phyloP scores from a whole-genome alignment of 92 coral and sea anemone genomes.

The Ricordea florida region DNA sequence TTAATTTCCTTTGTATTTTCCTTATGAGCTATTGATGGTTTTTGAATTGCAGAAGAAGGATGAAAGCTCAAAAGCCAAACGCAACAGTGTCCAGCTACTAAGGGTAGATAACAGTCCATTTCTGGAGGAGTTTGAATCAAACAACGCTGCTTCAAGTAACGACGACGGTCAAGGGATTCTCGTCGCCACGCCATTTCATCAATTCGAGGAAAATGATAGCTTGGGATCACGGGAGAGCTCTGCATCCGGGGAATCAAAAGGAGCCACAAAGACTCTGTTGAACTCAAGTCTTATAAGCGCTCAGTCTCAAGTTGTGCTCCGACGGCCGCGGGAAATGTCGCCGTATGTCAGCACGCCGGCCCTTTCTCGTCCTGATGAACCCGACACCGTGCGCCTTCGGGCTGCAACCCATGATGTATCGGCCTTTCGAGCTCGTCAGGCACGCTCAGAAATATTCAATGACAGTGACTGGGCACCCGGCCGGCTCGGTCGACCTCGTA shows the following conservation, averaged over 20 bases:
- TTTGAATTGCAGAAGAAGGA: constrained; percentile 95
- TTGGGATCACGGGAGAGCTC: constrained; percentile 85
- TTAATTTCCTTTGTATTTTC: too few species aligned
- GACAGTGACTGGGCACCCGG: constrained; percentile 65
- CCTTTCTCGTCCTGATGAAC: constrained; percentile 21
- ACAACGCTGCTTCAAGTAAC: constrained; percentile 41
- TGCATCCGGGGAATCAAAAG: constrained; percentile 75
- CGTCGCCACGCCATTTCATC: constrained; percentile 48
- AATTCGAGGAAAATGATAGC: constrained; percentile 75
- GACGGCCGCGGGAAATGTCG: constrained; percentile 53
- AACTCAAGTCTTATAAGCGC: constrained; percentile 35
- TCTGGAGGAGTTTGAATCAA: constrained; percentile 61
- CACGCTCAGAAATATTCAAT: constrained; percentile 72
- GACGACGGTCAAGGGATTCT: too few species aligned
- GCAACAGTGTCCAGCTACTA: constrained; percentile 74
- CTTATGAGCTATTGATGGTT: too few species aligned
- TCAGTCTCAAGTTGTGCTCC: constrained; percentile 67
- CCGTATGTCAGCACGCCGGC: constrained; percentile 61
- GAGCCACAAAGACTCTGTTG: constrained; percentile 30
- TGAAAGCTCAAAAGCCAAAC: constrained; percentile 50
- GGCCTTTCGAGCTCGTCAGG: constrained; percentile 83
- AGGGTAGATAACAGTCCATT: constrained; percentile 69
- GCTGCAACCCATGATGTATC: constrained; percentile 72
- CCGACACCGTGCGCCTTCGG: constrained; percentile 35
- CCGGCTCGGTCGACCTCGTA: constrained; percentile 69